A percentile compares a stretch with the other conserved stretches of the same genome.
phyloP scores from a whole-genome alignment of 1,140 invertebrate genomes.

The Trichonephila inaurata region DNA sequence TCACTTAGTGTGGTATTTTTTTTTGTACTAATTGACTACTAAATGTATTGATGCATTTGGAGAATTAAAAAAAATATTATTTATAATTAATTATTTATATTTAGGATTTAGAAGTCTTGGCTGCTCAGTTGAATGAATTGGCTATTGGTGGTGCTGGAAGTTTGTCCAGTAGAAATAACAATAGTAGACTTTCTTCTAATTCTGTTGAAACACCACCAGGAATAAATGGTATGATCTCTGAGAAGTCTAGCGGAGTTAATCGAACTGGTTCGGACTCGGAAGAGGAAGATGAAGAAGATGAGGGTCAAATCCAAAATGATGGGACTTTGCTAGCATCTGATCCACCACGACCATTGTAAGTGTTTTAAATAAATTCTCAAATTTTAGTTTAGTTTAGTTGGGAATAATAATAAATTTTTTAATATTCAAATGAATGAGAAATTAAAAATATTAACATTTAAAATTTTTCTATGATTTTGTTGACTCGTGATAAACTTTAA shows the following conservation, averaged over 20 bases:
- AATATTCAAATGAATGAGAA: too few relatives aligned
- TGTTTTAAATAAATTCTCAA: background rate
- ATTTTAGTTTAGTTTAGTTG: background rate
- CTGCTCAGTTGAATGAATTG: conserved; percentile 95
- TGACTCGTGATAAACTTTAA: too few relatives aligned
- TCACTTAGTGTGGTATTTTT: background rate
- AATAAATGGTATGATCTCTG: conserved; percentile 74
- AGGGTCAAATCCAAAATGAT: conserved; percentile 87
- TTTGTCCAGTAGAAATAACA: conserved; percentile 72
- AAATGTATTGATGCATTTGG: background rate
- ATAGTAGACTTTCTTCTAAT: conserved; percentile 53
- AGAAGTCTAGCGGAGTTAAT: conserved; percentile 77
- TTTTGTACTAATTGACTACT: background rate
- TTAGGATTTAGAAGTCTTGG: conserved; percentile 95
- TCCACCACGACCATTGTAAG: conserved; percentile 97
- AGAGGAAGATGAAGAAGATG: conserved; percentile 83
- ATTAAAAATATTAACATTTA: too few relatives aligned
- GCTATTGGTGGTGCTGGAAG: conserved; percentile 82
- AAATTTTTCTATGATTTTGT: too few relatives aligned
- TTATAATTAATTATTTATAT: conserved; percentile 75
- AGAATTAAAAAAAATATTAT: background rate
- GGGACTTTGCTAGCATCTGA: conserved; percentile 97
- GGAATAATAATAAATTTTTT: too few relatives aligned
- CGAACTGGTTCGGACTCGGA: conserved; percentile 81
- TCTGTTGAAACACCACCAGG: conserved; percentile 70